Percentiles rank a stretch among this genome's conserved stretches.
Evolutionary conservation across 1,140 invertebrate species (phyloP).

Genomic region (Colletes latitarsis): DNA sequence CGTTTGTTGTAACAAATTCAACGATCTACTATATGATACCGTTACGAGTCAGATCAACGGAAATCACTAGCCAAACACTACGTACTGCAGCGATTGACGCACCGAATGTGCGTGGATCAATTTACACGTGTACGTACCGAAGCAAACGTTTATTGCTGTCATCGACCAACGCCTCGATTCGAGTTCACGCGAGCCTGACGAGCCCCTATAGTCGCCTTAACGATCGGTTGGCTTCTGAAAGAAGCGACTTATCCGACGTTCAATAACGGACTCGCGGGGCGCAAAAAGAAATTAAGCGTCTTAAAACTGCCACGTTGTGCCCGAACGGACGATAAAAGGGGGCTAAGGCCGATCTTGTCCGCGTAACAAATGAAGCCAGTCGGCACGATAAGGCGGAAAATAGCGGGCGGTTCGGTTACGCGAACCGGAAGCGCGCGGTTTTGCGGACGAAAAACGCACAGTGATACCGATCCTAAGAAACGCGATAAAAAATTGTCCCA

Average conservation of each 20-base stretch:
- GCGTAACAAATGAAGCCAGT: constrained; percentile 57
- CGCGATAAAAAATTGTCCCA: no score
- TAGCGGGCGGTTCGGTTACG: constrained; percentile 22
- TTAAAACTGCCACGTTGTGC: constrained; percentile 15
- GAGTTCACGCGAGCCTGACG: neutral
- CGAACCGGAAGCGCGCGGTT: constrained; percentile 19
- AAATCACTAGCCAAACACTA: no score
- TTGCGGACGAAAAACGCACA: constrained; percentile 27
- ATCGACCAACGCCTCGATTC: no score
- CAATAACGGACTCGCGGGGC: neutral
- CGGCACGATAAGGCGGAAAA: constrained; percentile 49
- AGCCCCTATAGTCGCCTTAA: neutral
- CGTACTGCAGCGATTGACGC: no score
- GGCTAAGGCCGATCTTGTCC: constrained; percentile 35
- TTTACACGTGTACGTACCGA: no score
- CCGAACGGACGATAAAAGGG: constrained; percentile 38
- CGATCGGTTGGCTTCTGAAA: neutral
- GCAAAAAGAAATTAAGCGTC: constrained; percentile 55
- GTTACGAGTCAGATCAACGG: no score
- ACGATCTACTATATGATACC: no score
- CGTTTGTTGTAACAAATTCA: no score
- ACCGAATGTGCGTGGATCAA: no score
- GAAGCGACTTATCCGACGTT: constrained; percentile 2
- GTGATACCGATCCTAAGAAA: no score
- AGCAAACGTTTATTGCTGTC: no score